Evolutionary conservation across 1,140 invertebrate genomes (phyloP).

Genomic region (Sminthurinus signatus): DNA sequence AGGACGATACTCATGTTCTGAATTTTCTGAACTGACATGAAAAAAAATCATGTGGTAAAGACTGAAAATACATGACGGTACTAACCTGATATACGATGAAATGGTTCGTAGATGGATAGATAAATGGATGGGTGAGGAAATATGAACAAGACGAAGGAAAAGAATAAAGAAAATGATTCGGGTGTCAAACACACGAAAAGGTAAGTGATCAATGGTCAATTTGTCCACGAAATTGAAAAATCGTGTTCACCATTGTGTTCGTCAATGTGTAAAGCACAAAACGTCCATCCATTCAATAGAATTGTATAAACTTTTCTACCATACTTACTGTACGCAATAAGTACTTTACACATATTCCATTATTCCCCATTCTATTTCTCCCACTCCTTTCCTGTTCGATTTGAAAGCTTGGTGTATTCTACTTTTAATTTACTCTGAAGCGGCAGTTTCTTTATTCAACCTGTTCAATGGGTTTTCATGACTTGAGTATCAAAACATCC

Average conservation of each 20-base stretch:
- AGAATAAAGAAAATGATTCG: slow-evolving; percentile 13
- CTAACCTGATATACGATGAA: too few species aligned
- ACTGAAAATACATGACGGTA: too few species aligned
- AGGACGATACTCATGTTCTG: too few species aligned
- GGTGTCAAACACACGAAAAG: slow-evolving; percentile 26
- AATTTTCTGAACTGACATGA: too few species aligned
- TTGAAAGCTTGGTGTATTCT: background rate
- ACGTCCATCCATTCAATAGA: background rate
- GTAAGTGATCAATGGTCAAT: slow-evolving; percentile 38
- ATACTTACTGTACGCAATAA: background rate
- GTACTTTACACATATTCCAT: slow-evolving; percentile 2
- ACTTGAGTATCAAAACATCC: too few species aligned
- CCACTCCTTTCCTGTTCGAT: background rate
- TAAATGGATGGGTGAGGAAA: too few species aligned
- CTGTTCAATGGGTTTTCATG: too few species aligned
- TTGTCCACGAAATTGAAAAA: slow-evolving; percentile 39
- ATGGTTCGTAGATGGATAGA: too few species aligned
- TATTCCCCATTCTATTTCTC: background rate
- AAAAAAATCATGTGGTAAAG: too few species aligned
- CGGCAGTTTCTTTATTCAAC: too few species aligned
- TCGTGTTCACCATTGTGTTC: slow-evolving; percentile 21
- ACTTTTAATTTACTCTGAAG: background rate
- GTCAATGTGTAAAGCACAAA: too few species aligned
- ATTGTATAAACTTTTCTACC: background rate
- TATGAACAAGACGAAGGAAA: background rate